phyloP scores from a whole-genome alignment of 2,888 invertebrate genomes.

The Hirtodrosophila duncani region DNA sequence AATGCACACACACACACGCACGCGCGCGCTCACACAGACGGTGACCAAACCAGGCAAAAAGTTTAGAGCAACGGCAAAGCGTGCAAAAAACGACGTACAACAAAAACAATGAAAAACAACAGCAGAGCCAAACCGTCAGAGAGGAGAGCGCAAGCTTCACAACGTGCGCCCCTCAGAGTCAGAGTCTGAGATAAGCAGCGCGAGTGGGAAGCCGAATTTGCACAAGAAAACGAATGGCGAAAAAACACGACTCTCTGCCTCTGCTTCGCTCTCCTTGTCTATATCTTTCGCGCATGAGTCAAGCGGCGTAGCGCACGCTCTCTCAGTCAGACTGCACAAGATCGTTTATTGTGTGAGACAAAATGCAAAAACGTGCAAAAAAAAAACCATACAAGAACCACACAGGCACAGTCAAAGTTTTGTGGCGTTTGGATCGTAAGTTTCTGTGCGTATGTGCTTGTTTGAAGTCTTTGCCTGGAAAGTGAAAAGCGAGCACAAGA shows the following conservation, averaged over 20 bases:
- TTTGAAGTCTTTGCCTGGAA: slow-evolving; percentile 20
- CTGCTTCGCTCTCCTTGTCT: slow-evolving; percentile 5
- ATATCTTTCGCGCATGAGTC: too few species aligned
- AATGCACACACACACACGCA: slow-evolving; percentile 27
- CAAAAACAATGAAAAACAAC: too few species aligned
- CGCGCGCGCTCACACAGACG: slow-evolving; percentile 22
- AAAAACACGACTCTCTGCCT: slow-evolving; percentile 56
- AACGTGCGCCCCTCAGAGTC: slow-evolving; percentile 16
- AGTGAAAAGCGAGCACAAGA: slow-evolving; percentile 20
- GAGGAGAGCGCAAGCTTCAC: slow-evolving; percentile 24
- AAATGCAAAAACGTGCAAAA: slow-evolving; percentile 44
- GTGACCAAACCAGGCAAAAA: slow-evolving; percentile 58
- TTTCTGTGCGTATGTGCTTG: slow-evolving; percentile 12
- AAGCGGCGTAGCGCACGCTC: too few species aligned
- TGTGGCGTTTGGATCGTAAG: slow-evolving; percentile 60
- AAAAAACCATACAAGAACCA: slow-evolving; percentile 29
- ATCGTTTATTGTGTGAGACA: slow-evolving; percentile 43
- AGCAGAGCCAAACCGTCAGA: slow-evolving; percentile 9
- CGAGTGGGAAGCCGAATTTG: slow-evolving; percentile 70
- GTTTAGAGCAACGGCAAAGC: slow-evolving; percentile 60
- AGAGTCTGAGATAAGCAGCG: slow-evolving; percentile 49
- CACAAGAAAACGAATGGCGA: slow-evolving; percentile 63
- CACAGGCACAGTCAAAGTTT: slow-evolving; percentile 39
- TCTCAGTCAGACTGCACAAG: slow-evolving; percentile 41
- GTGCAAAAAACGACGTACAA: slow-evolving; percentile 58